Conservation (phyloP, 2,113 vertebrate genomes). For the Mustela lutreola region DNA sequence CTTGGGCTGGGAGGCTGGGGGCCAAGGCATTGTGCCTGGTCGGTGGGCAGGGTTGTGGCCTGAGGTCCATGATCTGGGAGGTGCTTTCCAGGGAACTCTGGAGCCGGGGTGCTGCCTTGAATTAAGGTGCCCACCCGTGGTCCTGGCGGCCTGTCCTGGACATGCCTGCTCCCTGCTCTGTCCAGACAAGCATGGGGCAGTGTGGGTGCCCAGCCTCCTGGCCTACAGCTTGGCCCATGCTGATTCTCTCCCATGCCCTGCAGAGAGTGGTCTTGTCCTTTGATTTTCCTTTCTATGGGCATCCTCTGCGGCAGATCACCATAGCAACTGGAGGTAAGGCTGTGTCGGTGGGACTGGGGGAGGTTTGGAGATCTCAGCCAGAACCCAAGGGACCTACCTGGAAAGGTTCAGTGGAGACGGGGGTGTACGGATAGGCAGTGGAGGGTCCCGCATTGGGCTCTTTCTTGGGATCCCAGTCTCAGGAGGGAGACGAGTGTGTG, state of each 20-base stretch:
- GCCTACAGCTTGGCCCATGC: background rate
- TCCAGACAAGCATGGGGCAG: background rate
- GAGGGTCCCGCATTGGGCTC: background rate
- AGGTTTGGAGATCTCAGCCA: background rate
- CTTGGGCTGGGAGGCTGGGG: background rate
- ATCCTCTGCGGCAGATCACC: slow-evolving; percentile 95
- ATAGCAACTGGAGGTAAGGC: slow-evolving; percentile 95
- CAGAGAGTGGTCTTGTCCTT: slow-evolving; percentile 96
- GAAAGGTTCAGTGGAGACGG: background rate
- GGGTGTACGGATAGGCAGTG: background rate
- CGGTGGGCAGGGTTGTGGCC: background rate
- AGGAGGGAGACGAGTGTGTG: background rate
- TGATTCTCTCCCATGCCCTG: slow-evolving; percentile 5
- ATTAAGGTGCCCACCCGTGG: background rate
- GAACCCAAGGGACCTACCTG: background rate
- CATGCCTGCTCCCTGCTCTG: background rate
- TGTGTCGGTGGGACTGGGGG: background rate
- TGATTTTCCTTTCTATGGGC: slow-evolving; percentile 98
- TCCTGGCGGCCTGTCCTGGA: background rate
- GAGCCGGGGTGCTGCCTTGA: background rate
- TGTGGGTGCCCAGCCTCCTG: background rate
- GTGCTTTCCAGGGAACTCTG: background rate
- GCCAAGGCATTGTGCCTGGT: background rate
- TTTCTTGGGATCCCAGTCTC: background rate
- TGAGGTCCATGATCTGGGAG: background rate